phyloP scores from a whole-genome alignment of 2,797 vertebrate species.

The Falco novaeseelandiae region DNA sequence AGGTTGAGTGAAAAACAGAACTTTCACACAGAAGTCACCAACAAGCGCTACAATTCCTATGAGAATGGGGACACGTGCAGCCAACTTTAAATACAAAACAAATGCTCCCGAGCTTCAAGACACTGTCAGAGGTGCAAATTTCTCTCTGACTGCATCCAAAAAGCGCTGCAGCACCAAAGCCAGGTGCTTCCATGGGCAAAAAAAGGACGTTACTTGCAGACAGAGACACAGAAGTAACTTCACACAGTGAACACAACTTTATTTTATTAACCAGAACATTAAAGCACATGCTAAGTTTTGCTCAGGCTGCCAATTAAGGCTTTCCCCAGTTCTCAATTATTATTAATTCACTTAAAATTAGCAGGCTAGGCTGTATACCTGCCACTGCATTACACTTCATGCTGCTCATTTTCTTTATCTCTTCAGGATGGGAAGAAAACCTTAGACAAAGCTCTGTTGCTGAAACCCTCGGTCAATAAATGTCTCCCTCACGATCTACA shows the following conservation, averaged over 20 bases:
- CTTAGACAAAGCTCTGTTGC: background rate
- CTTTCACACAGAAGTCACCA: background rate
- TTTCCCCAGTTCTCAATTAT: background rate
- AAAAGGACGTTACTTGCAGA: background rate
- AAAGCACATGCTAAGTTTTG: background rate
- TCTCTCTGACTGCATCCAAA: background rate
- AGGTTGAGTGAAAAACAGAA: background rate
- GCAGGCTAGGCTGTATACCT: background rate
- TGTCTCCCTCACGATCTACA: background rate
- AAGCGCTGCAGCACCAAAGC: background rate
- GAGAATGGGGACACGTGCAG: accelerated
- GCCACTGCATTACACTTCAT: background rate
- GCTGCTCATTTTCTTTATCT: background rate
- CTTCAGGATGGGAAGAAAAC: background rate
- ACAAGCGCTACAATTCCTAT: accelerated
- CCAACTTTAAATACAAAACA: background rate
- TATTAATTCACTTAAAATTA: background rate
- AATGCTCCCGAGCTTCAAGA: background rate
- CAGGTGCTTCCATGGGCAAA: background rate
- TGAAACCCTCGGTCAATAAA: background rate
- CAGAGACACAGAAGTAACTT: background rate
- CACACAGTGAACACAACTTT: background rate
- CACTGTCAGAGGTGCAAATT: background rate
- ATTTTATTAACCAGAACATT: background rate
- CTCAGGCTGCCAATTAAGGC: background rate